Evolutionary conservation across 2,888 invertebrate species (phyloP).

Genomic region (Hydrotaea diabolus): DNA sequence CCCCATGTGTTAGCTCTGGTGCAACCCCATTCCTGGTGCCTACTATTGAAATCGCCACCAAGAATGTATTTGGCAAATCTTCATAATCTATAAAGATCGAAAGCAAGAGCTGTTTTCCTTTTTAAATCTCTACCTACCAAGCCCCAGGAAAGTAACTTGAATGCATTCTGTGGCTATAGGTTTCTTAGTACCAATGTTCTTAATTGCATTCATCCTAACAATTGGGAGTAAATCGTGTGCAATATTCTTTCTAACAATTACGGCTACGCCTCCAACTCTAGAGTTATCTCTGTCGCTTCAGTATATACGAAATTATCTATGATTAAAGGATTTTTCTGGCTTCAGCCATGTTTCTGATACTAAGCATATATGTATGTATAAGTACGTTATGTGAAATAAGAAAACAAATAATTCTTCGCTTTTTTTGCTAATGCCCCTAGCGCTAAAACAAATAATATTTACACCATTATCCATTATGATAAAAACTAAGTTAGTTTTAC

Average conservation of each 20-base stretch:
- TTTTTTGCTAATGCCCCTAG: too few relatives aligned
- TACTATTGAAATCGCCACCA: too few relatives aligned
- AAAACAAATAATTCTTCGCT: too few relatives aligned
- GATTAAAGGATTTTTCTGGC: too few relatives aligned
- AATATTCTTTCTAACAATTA: slow-evolving; percentile 11
- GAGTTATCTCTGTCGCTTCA: neutral
- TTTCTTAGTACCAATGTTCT: slow-evolving; percentile 2
- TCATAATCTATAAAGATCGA: neutral
- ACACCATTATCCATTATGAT: too few relatives aligned
- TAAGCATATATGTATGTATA: too few relatives aligned
- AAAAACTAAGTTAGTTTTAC: too few relatives aligned
- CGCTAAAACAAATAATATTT: too few relatives aligned
- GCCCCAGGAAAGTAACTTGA: slow-evolving; percentile 27
- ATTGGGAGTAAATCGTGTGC: slow-evolving; percentile 6
- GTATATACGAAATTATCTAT: slow-evolving; percentile 2
- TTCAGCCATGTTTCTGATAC: too few relatives aligned
- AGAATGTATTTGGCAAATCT: neutral
- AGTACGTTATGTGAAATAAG: too few relatives aligned
- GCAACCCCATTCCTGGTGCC: too few relatives aligned
- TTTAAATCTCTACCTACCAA: neutral
- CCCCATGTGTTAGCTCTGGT: slow-evolving; percentile 7
- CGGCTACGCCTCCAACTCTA: slow-evolving; percentile 3
- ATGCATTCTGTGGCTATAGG: neutral
- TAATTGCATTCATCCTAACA: neutral
- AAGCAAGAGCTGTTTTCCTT: slow-evolving; percentile 3